Base-by-base conservation (phyloP, 2,113 vertebrate genomes). In the Trichomycterus rosablanca region DNA sequence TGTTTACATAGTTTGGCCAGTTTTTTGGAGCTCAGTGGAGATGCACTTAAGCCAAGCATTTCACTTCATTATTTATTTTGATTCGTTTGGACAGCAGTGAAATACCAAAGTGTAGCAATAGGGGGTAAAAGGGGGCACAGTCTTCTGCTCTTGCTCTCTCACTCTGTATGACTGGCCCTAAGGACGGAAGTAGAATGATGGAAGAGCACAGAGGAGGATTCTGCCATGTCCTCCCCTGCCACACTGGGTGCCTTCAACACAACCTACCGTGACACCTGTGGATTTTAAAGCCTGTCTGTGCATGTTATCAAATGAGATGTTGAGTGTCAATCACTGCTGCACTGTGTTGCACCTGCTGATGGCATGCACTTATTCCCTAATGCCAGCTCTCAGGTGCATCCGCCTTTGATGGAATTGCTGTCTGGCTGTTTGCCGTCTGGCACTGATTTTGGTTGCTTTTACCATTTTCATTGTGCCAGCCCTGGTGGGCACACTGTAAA, bases 1-100 rank as follows among this genome's bases (percentile, higher is more conserved):
- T 81, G 77, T 84, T 80, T 66, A 66, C 57, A 76, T 85, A 83
- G 81, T 85, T 83, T 82, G 75, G 67, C 43, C 70, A 55, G 74
- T 83, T 80, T 76, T 77, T 80, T 66, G 68, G 63, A 54, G 76
- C 80, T 73, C 77, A 72, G 78, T 75, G n/a, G n/a, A n/a, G n/a
- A n/a, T n/a, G 74, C 77, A 80, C 77, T 82, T 80, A 76, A 69
- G 71, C 73, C 77, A 77, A 56, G 70, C 58, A 73, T 70, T 7
- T 22, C 64, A 63, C 72, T 63, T 72, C 55, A 71, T 84, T 80
- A 81, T 87, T 84, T 68, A 78, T 48, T 58, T 23, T 76, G 72
- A 80, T 78, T 73, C 79, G 69, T 78, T 77, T 52, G 75, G 80
- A 76, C 79, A 80, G 81, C 76, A 70, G 74, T 68, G 51, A 72